A percentile compares a stretch with the other conserved stretches of the same genome.
Evolutionary conservation across 2,113 vertebrate species (phyloP).

Genomic region (Lipotes vexillifer): DNA sequence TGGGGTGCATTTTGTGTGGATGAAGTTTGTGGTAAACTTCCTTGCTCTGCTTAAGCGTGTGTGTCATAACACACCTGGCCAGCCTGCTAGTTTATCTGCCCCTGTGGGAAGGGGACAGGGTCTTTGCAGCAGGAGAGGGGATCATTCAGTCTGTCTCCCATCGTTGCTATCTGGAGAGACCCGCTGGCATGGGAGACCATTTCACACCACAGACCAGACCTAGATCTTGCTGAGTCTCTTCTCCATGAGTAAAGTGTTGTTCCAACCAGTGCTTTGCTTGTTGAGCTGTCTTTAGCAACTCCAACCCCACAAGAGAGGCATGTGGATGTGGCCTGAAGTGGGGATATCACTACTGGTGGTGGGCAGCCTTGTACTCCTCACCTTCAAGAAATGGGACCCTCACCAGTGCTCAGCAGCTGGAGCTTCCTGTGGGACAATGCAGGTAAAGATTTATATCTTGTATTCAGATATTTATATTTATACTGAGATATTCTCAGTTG

Average conservation of each 20-base stretch:
- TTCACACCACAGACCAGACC: neutral
- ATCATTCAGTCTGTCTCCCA: neutral
- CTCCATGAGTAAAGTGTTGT: neutral
- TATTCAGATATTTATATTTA: neutral
- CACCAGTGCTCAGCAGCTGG: neutral
- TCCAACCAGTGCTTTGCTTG: neutral
- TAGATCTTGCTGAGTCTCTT: neutral
- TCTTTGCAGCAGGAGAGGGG: neutral
- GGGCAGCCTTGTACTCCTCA: neutral
- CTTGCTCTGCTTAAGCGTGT: neutral
- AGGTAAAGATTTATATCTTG: neutral
- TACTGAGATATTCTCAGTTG: neutral
- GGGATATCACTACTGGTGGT: neutral
- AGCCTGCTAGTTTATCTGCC: neutral
- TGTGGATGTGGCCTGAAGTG: neutral
- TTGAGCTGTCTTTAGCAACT: neutral
- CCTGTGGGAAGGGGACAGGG: neutral
- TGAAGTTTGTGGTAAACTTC: neutral
- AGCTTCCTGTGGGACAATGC: neutral
- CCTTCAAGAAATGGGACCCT: neutral
- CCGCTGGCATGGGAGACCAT: too few species aligned
- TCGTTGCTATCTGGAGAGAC: too few species aligned
- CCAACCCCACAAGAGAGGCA: neutral
- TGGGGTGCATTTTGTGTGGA: too few species aligned
- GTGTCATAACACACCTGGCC: neutral